Conservation (phyloP, 1,140 invertebrate genomes). For the Bombus haemorrhoidalis region DNA sequence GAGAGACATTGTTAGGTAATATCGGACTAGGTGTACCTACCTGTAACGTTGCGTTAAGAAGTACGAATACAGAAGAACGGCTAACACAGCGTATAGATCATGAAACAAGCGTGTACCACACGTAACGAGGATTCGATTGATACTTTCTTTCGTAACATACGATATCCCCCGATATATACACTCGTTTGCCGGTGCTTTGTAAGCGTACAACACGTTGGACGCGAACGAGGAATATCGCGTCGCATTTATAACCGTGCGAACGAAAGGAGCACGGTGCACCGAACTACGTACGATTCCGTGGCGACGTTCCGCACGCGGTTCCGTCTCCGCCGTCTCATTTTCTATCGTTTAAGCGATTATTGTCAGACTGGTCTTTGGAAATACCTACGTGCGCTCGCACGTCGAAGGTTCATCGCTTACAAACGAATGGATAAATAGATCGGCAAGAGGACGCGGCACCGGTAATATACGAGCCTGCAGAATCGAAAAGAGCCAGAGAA, state of each 20-base stretch:
- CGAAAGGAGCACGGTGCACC: neutral
- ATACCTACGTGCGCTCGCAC: constrained; percentile 11
- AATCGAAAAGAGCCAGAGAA: constrained; percentile 50
- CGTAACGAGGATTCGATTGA: neutral
- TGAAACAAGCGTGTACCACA: neutral
- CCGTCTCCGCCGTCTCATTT: neutral
- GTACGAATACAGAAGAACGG: neutral
- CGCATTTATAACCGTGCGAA: constrained; percentile 13
- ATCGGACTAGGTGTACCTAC: neutral
- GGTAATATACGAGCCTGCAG: constrained; percentile 74
- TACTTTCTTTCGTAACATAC: constrained; percentile 4
- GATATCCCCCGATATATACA: neutral
- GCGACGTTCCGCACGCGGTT: neutral
- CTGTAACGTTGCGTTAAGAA: neutral
- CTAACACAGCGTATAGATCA: neutral
- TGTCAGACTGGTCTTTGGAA: neutral
- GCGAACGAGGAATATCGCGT: neutral
- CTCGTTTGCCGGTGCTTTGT: neutral
- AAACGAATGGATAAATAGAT: constrained; percentile 78
- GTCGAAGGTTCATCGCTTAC: constrained; percentile 60
- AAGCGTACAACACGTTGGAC: neutral
- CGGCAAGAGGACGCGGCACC: constrained; percentile 66
- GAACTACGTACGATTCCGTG: neutral
- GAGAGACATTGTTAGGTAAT: neutral
- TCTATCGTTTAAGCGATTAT: constrained; percentile 35